phyloP scores from a whole-genome alignment of 2,113 vertebrate species.

The Silurus glanis region DNA sequence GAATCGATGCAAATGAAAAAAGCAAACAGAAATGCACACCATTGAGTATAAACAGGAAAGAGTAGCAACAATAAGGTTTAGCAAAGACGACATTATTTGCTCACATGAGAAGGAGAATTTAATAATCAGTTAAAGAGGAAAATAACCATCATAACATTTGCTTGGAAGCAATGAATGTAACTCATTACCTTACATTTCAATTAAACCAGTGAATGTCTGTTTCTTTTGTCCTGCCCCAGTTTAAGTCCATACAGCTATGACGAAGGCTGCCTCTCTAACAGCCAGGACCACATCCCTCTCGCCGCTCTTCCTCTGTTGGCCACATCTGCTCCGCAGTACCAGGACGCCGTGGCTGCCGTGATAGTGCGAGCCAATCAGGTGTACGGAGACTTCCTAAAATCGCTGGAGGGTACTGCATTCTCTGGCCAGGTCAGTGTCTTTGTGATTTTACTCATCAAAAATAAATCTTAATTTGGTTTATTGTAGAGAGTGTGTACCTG shows the following conservation, averaged over 20 bases:
- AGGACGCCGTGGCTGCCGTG: conserved; percentile 89
- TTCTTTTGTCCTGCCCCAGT: conserved; percentile 65
- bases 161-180: too few relatives aligned
- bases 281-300: conserved; percentile 96
- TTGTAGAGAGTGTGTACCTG: background rate
- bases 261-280: conserved; percentile 91
- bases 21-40: background rate
- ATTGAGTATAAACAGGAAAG: background rate
- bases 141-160: background rate
- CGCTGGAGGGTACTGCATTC: conserved; percentile 85
- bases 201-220: background rate
- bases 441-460: background rate
- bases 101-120: background rate
- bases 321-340: conserved; percentile 93
- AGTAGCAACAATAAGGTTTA: background rate
- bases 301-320: conserved; percentile 92
- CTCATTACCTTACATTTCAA: background rate
- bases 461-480: too few relatives aligned
- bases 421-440: conserved; percentile 83
- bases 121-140: background rate
- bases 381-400: conserved; percentile 89
- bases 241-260: conserved; percentile 95
- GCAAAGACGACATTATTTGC: background rate
- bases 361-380: conserved; percentile 93
- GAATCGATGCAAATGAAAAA: background rate